Evolutionary conservation across 2,797 vertebrate genomes (phyloP).

Genomic region (Novumbra hubbsi): DNA sequence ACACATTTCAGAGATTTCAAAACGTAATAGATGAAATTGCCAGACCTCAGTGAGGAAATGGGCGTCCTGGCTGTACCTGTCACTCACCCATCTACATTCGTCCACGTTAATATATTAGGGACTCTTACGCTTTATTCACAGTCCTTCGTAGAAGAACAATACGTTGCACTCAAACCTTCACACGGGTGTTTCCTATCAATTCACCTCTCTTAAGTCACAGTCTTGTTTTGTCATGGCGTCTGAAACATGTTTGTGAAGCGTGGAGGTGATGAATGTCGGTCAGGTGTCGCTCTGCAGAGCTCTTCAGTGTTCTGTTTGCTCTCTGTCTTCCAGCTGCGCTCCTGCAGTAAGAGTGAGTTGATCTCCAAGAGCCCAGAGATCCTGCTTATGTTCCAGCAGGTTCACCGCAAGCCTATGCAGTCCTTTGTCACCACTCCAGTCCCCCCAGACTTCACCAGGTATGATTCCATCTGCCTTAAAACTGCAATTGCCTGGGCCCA

Average conservation of each 20-base stretch:
- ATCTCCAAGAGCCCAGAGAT: conserved; percentile 97
- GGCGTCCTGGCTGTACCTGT: background rate
- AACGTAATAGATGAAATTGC: background rate
- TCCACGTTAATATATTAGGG: background rate
- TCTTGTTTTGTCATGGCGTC: background rate
- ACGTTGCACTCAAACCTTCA: background rate
- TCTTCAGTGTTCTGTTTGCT: conserved; percentile 7
- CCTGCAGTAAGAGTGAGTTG: conserved; percentile 96
- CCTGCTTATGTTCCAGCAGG: conserved; percentile 99
- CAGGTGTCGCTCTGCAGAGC: background rate
- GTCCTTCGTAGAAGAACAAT: background rate
- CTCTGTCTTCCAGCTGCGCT: conserved; percentile 79
- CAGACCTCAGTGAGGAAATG: background rate
- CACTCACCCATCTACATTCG: background rate
- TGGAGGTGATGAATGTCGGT: background rate
- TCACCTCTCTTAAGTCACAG: background rate
- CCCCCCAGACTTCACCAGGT: conserved; percentile 98
- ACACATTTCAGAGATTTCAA: background rate
- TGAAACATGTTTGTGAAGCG: background rate
- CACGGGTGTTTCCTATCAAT: background rate
- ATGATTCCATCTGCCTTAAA: conserved; percentile 1
- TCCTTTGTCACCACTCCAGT: conserved; percentile 98
- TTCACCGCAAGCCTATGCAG: conserved; percentile 97
- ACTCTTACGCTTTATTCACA: background rate
- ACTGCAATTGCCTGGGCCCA: background rate